These are phyloP conservation scores for Rotaria macrura DNA, from an alignment of 2,888 invertebrate species.

Conservation along the genomic window DNA sequence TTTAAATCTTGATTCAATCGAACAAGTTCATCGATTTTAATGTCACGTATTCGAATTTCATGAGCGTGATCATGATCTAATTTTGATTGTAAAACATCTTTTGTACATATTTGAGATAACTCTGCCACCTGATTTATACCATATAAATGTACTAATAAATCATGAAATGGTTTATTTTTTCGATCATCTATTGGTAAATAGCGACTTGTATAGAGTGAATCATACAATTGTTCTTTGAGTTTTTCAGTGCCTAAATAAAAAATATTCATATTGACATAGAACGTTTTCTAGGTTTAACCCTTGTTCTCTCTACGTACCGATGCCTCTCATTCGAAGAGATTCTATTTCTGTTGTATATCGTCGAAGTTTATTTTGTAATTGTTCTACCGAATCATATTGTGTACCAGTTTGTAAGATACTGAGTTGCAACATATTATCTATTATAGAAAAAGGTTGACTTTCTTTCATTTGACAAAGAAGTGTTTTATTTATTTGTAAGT, in stretches of 20 bases:
- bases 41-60: neutral
- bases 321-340: neutral
- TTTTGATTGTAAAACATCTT: neutral
- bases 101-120: neutral
- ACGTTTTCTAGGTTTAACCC: too few species aligned
- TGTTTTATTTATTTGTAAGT: neutral
- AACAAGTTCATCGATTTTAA: neutral
- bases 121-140: neutral
- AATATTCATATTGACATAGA: too few species aligned
- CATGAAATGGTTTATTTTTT: conserved; percentile 14
- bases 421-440: neutral
- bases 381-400: neutral
- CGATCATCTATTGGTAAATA: neutral
- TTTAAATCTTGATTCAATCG: neutral
- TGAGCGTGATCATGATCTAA: neutral
- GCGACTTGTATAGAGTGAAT: neutral
- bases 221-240: neutral
- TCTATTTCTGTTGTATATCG: neutral
- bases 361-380: neutral
- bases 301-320: neutral
- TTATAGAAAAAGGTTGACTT: neutral
- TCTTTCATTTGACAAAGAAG: neutral
- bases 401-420: neutral
- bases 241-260: neutral
- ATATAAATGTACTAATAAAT: neutral